Conservation (phyloP, 2,888 invertebrate species). For the Rhagonycha fulva region DNA sequence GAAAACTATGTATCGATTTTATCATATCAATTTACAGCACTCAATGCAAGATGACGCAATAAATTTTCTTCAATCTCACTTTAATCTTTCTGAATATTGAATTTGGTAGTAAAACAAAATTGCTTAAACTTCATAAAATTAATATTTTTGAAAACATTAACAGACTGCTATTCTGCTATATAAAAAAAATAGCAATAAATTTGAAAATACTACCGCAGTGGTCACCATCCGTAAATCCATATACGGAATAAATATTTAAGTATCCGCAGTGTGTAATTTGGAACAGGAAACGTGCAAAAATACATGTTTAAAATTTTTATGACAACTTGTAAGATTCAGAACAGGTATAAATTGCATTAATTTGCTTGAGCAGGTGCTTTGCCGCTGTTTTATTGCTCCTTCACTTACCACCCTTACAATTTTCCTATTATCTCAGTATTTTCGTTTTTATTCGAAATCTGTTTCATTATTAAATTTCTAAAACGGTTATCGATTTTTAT, state of each 20-base stretch:
- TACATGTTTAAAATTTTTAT: slow-evolving; percentile 24
- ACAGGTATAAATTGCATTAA: slow-evolving; percentile 24
- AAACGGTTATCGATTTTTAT: background rate
- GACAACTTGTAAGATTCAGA: slow-evolving; percentile 19
- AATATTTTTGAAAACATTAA: background rate
- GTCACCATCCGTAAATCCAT: slow-evolving; percentile 15
- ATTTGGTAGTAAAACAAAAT: background rate
- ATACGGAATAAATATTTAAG: slow-evolving; percentile 22
- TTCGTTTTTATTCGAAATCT: background rate
- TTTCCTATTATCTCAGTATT: background rate
- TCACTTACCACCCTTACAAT: slow-evolving; percentile 2
- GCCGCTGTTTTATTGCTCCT: slow-evolving; percentile 17
- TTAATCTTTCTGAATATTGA: background rate
- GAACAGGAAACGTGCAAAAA: slow-evolving; percentile 16
- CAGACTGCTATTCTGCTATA: background rate
- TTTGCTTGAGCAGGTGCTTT: slow-evolving; percentile 20
- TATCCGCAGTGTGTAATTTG: slow-evolving; percentile 22
- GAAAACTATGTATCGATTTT: background rate
- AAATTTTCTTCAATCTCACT: background rate
- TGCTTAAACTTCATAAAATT: background rate
- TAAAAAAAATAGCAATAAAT: background rate
- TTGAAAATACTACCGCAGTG: background rate
- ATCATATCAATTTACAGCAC: background rate
- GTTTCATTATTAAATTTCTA: background rate
- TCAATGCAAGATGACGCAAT: background rate